Conservation (phyloP, 1,140 invertebrate species). For the Ceratoteleas bidentatus region DNA sequence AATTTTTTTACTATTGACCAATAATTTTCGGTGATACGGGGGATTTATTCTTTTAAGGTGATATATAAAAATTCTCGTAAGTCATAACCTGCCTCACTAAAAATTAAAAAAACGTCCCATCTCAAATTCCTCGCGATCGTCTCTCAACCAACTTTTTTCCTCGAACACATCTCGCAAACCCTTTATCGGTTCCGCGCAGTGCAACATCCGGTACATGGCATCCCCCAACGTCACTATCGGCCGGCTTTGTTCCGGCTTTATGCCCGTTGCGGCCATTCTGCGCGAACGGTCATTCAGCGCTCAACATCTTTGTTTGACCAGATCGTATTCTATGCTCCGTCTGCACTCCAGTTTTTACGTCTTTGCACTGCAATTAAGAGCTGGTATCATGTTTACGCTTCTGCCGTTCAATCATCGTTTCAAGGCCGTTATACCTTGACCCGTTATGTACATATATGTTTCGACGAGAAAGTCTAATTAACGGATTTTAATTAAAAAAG, state of each 20-base stretch:
- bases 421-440: neutral
- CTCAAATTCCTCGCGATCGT: neutral
- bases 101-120: neutral
- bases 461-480: no score
- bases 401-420: slow-evolving; percentile 16
- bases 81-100: no score
- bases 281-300: slow-evolving; percentile 27
- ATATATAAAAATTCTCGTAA: no score
- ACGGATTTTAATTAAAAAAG: no score
- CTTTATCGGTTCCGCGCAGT: slow-evolving; percentile 39
- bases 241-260: slow-evolving; percentile 38
- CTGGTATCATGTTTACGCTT: slow-evolving; percentile 17
- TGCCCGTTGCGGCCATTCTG: slow-evolving; percentile 32
- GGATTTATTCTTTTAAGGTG: no score
- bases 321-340: slow-evolving; percentile 26
- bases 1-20: no score
- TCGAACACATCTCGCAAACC: slow-evolving; percentile 34
- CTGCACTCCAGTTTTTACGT: slow-evolving; percentile 17
- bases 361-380: slow-evolving; percentile 36
- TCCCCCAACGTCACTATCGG: slow-evolving; percentile 39
- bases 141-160: neutral
- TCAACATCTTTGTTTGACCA: slow-evolving; percentile 47
- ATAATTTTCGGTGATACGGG: no score
- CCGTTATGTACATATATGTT: neutral
- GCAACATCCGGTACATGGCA: slow-evolving; percentile 47